These are phyloP conservation scores for Zygothrica quintamaculata DNA, from an alignment of 2,888 invertebrate genomes.

Conservation along the genomic window DNA sequence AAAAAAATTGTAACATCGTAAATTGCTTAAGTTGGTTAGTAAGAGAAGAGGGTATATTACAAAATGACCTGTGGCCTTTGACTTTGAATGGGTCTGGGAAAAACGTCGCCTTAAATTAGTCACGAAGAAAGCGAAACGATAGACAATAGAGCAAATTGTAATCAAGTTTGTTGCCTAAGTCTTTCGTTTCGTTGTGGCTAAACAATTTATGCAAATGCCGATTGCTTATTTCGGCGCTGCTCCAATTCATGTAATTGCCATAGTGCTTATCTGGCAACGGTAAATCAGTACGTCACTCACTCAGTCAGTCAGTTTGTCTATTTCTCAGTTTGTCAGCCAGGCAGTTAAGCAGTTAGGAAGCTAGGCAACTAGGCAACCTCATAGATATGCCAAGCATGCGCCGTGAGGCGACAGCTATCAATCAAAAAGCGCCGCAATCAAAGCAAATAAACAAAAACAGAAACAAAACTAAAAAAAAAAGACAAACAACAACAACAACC, in stretches of 20 bases:
- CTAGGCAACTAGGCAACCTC: constrained; percentile 36
- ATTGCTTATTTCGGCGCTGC: constrained; percentile 55
- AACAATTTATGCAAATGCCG: constrained; percentile 72
- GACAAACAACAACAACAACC: constrained; percentile 18
- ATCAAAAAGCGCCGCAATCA: constrained; percentile 69
- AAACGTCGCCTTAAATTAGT: constrained; percentile 68
- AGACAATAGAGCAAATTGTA: constrained; percentile 36
- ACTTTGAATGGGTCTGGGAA: constrained; percentile 55
- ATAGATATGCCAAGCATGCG: constrained; percentile 72
- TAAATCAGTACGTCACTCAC: constrained; percentile 72
- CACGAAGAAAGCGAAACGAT: constrained; percentile 64
- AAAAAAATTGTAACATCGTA: constrained; percentile 69
- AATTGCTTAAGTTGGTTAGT: constrained; percentile 56
- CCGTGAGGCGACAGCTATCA: constrained; percentile 76
- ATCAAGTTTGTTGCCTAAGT: constrained; percentile 71
- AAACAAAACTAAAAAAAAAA: constrained; percentile 20
- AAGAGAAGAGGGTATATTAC: constrained; percentile 44
- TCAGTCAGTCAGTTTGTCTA: constrained; percentile 8
- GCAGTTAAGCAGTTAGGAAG: constrained; percentile 30
- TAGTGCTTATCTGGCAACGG: constrained; percentile 65
- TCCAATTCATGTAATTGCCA: constrained; percentile 75
- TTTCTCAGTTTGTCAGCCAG: constrained; percentile 11
- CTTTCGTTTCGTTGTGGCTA: constrained; percentile 54
- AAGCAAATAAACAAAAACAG: constrained; percentile 34
- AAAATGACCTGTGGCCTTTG: constrained; percentile 58